Evolutionary conservation across 2,113 vertebrate genomes (phyloP).

Genomic region (Talpa occidentalis): DNA sequence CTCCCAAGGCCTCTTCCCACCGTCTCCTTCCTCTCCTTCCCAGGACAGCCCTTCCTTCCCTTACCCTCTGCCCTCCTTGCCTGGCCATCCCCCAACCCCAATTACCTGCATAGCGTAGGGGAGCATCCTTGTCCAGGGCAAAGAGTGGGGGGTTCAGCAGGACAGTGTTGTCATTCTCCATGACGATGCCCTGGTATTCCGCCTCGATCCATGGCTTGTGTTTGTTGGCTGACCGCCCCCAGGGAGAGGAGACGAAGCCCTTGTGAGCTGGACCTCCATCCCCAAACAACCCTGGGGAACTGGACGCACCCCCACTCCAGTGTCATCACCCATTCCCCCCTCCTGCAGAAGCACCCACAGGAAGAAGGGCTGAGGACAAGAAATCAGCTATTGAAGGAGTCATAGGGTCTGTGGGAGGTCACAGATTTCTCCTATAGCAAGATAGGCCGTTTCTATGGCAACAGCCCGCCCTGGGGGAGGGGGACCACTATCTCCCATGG

Average conservation of each 20-base stretch:
- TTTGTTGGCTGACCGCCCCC: constrained; percentile 95
- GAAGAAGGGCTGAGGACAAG: neutral
- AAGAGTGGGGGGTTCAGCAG: constrained; percentile 97
- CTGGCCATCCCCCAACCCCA: neutral
- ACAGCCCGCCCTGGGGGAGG: neutral
- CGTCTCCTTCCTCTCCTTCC: neutral
- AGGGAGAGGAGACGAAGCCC: constrained; percentile 62
- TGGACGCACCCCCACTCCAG: neutral
- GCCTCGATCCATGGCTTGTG: constrained; percentile 99
- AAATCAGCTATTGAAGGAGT: neutral
- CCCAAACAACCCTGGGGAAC: neutral
- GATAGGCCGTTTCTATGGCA: constrained; percentile 37
- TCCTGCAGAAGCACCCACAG: neutral
- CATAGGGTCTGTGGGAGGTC: neutral
- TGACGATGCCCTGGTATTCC: constrained; percentile 98
- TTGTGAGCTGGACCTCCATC: constrained; percentile 1
- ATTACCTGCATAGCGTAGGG: constrained; percentile 96
- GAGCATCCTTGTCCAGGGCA: constrained; percentile 98
- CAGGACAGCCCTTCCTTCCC: neutral
- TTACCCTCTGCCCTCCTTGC: neutral
- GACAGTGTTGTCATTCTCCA: constrained; percentile 99
- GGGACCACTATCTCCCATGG: neutral
- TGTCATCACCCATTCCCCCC: neutral
- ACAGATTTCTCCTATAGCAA: neutral
- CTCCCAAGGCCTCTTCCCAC: neutral